These are phyloP conservation scores for Crenichthys baileyi DNA, from an alignment of 2,797 vertebrate genomes.

Conservation along the genomic window DNA sequence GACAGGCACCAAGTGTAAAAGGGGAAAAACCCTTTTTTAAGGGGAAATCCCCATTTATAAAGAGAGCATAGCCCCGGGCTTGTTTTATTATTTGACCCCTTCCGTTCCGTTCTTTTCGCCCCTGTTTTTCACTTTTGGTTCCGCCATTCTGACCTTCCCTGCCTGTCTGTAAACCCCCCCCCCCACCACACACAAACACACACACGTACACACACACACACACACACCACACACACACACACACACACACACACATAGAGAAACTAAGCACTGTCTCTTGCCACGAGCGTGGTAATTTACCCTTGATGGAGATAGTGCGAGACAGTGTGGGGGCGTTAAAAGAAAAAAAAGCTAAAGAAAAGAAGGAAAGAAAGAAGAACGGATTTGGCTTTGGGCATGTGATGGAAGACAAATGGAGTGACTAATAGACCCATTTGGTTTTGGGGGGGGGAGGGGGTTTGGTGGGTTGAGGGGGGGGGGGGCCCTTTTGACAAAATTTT, in stretches of 20 bases:
- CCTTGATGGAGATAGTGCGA: conserved; percentile 65
- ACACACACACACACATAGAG: neutral
- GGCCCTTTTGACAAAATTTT: no score
- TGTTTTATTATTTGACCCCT: conserved; percentile 82
- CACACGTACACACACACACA: neutral
- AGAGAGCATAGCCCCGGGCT: no score
- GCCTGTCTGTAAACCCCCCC: conserved; percentile 41
- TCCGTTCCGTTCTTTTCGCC: no score
- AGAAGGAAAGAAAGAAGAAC: conserved; percentile 52
- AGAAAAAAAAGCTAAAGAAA: conserved; percentile 22
- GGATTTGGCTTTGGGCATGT: conserved; percentile 73
- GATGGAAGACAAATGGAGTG: conserved; percentile 72
- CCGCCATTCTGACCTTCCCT: conserved; percentile 68
- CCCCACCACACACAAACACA: neutral
- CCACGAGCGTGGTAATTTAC: conserved; percentile 56
- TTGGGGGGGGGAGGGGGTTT: no score
- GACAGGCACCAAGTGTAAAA: conserved; percentile 56
- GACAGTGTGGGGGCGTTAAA: conserved; percentile 45
- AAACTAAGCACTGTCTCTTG: conserved; percentile 19
- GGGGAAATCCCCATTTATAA: no score
- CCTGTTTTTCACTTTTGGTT: conserved; percentile 63
- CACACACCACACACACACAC: neutral
- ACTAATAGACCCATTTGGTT: conserved; percentile 73
- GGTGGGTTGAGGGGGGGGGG: no score
- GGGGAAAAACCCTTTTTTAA: no score